A percentile compares a stretch with the other conserved stretches of the same genome.
Conservation (phyloP, 2,888 invertebrate species). For the Cantharis lateralis region DNA sequence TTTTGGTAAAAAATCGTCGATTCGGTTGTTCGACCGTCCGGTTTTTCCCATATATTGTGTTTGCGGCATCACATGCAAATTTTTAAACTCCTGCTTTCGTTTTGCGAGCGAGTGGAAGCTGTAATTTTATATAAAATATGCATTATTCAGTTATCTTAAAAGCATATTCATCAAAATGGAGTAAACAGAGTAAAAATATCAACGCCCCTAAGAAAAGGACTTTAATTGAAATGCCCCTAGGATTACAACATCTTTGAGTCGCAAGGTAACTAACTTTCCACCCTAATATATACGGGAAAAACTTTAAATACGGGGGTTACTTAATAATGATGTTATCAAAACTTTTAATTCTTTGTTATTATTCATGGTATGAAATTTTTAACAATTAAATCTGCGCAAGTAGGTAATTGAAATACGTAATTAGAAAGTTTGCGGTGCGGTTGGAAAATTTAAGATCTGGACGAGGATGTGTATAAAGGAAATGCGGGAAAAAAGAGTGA, state of each 20-base stretch:
- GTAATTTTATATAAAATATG: not conserved
- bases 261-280: slow-evolving; percentile 33
- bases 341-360: not conserved
- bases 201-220: slow-evolving; percentile 42
- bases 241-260: slow-evolving; percentile 47
- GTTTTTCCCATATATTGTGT: not conserved
- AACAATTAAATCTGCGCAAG: not conserved
- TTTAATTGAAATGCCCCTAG: slow-evolving; percentile 51
- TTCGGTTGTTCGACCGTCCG: not conserved
- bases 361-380: not conserved
- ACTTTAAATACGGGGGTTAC: slow-evolving; percentile 24
- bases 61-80: not conserved
- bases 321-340: not conserved
- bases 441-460: not conserved
- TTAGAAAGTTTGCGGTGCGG: not conserved
- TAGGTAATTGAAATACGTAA: not conserved
- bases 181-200: slow-evolving; percentile 43
- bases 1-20: not conserved
- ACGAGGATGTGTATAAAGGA: not conserved
- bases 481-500: slow-evolving; percentile 25
- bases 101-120: not conserved
- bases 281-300: slow-evolving; percentile 24
- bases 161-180: slow-evolving; percentile 26
- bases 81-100: not conserved
- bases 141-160: slow-evolving; percentile 7